Evolutionary conservation across 2,113 vertebrate species (phyloP), one percentile per base, ranked within the genome.

Genomic region (Oryctolagus cuniculus): DNA sequence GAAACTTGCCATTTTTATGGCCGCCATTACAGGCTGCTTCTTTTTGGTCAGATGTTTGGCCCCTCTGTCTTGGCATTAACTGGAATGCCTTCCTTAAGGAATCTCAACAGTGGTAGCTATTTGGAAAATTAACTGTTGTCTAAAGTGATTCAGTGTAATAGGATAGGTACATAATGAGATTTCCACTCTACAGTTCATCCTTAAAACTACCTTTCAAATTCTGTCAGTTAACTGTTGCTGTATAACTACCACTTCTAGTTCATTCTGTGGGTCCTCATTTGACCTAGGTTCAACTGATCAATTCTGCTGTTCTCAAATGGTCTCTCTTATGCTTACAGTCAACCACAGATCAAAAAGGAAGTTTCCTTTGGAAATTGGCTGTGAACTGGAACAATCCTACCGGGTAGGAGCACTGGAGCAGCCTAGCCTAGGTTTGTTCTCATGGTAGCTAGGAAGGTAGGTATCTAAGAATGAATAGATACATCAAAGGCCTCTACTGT

Each of bases 171-270:
- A 55, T 87, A 64, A 79, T 82, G 34, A 83, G 79, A 92, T 92
- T 92, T 86, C 80, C 63, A 78, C 80, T 89, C 87, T 93, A 25
- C 8, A 80, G 83, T 87, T 95, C 70, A 92, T 87, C 70, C 78
- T 94, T 92, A 79, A 93, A 94, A 89, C 51, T 72, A 22, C 8
- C 27, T 82, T 94, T 36, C 80, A 69, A 91, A 77, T 92, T 94
- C 44, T 90, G 0, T 80, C 83, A 86, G 31, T 63, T 86, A 89
- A 74, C 55, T 85, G 24, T 92, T 96, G 81, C 67, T 90, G 3
- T 89, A 55, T 86, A 89, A 38, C 55, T 63, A 91, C 19, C 34
- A 89, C 64, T 91, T 95, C 31, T 82, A 66, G 22, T 83, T 92
- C 36, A 70, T 94, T 96, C 25, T 89, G 29, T 63, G 55, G 70